Percentiles rank a stretch among this genome's conserved stretches.
These are phyloP conservation scores for Vanessa cardui DNA, from an alignment of 2,888 invertebrate genomes.

Conservation along the genomic window DNA sequence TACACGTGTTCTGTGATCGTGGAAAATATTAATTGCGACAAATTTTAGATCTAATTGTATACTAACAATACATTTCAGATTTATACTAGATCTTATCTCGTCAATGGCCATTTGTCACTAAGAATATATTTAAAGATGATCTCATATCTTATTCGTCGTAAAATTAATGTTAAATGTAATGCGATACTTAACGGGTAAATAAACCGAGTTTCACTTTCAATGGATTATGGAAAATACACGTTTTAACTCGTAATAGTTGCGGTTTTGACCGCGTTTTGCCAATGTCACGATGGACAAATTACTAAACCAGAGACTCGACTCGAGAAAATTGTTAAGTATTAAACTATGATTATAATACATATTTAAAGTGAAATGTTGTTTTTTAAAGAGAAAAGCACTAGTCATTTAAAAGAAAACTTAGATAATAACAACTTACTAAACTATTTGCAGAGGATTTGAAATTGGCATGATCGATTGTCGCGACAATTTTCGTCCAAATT, in stretches of 20 bases:
- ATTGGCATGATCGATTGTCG: no score
- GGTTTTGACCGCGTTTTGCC: slow-evolving; percentile 36
- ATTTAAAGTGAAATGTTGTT: neutral
- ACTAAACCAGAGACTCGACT: slow-evolving; percentile 10
- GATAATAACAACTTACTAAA: neutral
- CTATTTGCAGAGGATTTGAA: neutral
- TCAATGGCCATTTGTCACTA: neutral
- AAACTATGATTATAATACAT: neutral
- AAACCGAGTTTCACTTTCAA: slow-evolving; percentile 13
- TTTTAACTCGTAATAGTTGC: slow-evolving; percentile 7
- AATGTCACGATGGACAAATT: slow-evolving; percentile 21
- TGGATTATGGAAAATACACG: slow-evolving; percentile 24
- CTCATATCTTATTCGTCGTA: neutral
- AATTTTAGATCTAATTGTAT: neutral
- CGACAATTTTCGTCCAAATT: no score
- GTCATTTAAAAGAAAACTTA: neutral
- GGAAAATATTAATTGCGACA: neutral
- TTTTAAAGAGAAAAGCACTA: neutral
- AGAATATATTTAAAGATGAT: neutral
- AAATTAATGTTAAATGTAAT: slow-evolving; percentile 4
- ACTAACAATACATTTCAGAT: neutral
- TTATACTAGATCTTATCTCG: neutral
- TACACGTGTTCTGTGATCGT: neutral
- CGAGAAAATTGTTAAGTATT: slow-evolving; percentile 17
- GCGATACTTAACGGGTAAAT: slow-evolving; percentile 8